Evolutionary conservation across 2,113 vertebrate species (phyloP).

Genomic region (Proterorhinus semilunaris): DNA sequence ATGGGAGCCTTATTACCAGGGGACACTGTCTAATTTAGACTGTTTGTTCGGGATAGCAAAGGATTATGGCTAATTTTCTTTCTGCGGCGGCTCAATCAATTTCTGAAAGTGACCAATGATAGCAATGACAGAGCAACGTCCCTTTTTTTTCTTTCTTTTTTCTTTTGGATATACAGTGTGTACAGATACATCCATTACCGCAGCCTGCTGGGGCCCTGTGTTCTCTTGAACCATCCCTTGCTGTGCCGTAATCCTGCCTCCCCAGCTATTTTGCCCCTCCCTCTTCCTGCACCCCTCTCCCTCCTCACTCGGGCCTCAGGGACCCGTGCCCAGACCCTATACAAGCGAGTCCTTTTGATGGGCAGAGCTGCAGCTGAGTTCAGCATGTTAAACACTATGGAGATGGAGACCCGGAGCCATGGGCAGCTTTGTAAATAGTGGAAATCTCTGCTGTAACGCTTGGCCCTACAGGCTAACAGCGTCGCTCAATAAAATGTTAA

Average conservation of each 20-base stretch:
- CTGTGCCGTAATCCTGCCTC: slow-evolving; percentile 15
- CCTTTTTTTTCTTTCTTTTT: too few species aligned
- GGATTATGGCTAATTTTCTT: background rate
- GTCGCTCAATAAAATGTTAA: slow-evolving; percentile 48
- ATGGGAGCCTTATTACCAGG: background rate
- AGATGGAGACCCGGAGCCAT: slow-evolving; percentile 51
- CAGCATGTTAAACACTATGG: slow-evolving; percentile 67
- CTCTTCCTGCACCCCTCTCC: slow-evolving; percentile 17
- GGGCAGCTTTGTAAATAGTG: slow-evolving; percentile 62
- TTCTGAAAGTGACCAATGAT: background rate
- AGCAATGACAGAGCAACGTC: background rate
- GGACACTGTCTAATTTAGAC: background rate
- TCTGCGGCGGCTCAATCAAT: background rate
- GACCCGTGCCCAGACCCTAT: slow-evolving; percentile 53
- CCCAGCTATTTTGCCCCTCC: slow-evolving; percentile 5
- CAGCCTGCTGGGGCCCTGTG: background rate
- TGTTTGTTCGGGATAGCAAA: background rate
- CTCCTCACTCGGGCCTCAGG: slow-evolving; percentile 33
- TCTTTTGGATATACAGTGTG: background rate
- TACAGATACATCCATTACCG: slow-evolving; percentile 5
- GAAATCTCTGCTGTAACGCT: slow-evolving; percentile 52
- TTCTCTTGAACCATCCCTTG: slow-evolving; percentile 12
- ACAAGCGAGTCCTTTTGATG: slow-evolving; percentile 47
- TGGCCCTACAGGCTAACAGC: slow-evolving; percentile 42
- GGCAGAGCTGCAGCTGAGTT: slow-evolving; percentile 41